Evolutionary conservation across 2,113 vertebrate genomes (phyloP).

Genomic region (Mesoclemmys tuberculata): DNA sequence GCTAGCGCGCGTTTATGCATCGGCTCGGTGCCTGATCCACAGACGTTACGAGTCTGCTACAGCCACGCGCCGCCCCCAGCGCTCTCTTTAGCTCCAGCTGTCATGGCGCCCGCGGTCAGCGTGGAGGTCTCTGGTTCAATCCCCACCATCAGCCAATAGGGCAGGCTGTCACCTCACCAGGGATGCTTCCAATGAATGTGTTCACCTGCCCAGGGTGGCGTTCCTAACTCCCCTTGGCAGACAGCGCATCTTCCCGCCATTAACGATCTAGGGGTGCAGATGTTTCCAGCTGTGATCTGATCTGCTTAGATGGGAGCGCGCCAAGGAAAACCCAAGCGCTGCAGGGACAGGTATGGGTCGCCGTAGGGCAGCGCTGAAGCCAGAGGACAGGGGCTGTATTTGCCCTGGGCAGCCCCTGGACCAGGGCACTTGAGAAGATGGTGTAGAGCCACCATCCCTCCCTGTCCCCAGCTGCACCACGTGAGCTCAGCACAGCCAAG

Average conservation of each 20-base stretch:
- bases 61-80: neutral
- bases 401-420: neutral
- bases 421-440: neutral
- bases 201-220: neutral
- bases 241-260: neutral
- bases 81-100: neutral
- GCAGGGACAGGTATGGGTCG: neutral
- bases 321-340: neutral
- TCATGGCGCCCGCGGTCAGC: neutral
- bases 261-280: neutral
- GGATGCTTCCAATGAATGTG: neutral
- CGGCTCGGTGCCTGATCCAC: too few species aligned
- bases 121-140: neutral
- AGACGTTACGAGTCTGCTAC: neutral
- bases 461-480: neutral
- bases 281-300: neutral
- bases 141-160: neutral
- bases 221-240: neutral
- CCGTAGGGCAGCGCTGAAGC: neutral
- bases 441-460: neutral
- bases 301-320: neutral
- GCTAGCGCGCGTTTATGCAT: neutral
- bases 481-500: neutral
- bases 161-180: neutral
- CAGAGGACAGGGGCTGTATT: neutral